Base-by-base conservation (phyloP, 2,888 invertebrate species). In the Polymixis lichenea region DNA sequence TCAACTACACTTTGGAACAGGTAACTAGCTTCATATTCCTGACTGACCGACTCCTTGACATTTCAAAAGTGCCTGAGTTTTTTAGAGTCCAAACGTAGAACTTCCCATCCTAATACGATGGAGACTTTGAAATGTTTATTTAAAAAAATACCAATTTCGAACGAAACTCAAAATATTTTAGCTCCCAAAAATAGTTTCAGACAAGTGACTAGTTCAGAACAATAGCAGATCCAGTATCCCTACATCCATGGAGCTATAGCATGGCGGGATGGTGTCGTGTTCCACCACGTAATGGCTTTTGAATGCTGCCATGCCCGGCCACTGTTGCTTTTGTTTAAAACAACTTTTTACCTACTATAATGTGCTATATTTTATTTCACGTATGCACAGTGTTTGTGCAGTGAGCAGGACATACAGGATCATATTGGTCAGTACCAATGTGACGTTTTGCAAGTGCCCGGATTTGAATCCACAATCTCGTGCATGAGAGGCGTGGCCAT, bases 231-330 rank as follows among this genome's bases (percentile, higher is more conserved):
- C 81, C 56, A 83, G 80, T 75, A 7, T 25, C 22, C 46, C 4
- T 51, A 77, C 22, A 60, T 62, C 56, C 19, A 15, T 25, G 77
- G 56, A 56, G 53, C 77, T 72, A 75, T 69, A 56, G 70, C 65
- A 64, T 49, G 71, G 72, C 78, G 49, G 38, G 69, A 73, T 62
- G 75, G 85, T 84, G 80, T 85, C 85, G 71, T 83, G 84, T 88
- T 88, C 78, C 89, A 80, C 85, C 75, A 77, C 87, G 87, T 91
- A 91, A 92, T 92, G 90, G 89, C 88, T 91, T 89, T 84, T 81
- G 86, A 89, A 88, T 88, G 87, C 32, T 61, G 43, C 67, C 80
- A 79, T 43, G 80, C 62, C 43, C 74, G 58, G 55, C 72, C 85
- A 78, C 81, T 86, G 82, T 85, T 86, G 86, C 89, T 84, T 80